Evolutionary conservation across 1,140 invertebrate species (phyloP), one percentile per base, ranked within the genome.

Genomic region (Hormaphis cornu): DNA sequence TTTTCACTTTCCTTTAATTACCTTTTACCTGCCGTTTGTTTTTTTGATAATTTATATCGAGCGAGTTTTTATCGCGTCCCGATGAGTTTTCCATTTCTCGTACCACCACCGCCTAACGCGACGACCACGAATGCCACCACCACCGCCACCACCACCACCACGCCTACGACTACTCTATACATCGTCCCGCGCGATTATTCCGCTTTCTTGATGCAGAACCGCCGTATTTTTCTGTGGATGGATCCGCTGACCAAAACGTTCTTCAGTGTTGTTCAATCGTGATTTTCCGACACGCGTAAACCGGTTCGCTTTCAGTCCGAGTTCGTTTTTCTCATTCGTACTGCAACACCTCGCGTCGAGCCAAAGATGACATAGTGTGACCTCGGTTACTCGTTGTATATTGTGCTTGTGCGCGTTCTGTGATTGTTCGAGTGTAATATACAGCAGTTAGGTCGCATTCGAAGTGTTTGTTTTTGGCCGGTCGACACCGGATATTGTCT

Each of bases 21-120:
- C 42, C 44, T 66, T 66, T 66, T 66, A 46, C 59, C 48, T 20
- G 22, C 48, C 48, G 48, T 48, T 66, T 66, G 59, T 66, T 66
- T 66, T 66, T n/a, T n/a, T n/a, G n/a, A n/a, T n/a, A 66, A 48
- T 66, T 66, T 33, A 46, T 46, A 22, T 3, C 28, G 42, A 48
- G 42, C 33, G 24, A 28, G 26, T 48, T 44, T 66, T 46, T 48
- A 66, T 66, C 33, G 10, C 42, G 33, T 48, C 30, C 42, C 30
- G 59, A 66, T 66, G 59, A 66, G 59, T 66, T 66, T 66, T 66
- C 59, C 59, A 66, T 44, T 66, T 66, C 48, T 44, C 48, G 59
- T 48, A 26, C 42, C 42, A 33, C 59, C 59, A 66, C 59, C 59
- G 48, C 44, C 59, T 46, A n/a, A n/a, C n/a, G n/a, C n/a, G n/a